Conservation (phyloP, 2,113 vertebrate species). For the Psettodes erumei region DNA sequence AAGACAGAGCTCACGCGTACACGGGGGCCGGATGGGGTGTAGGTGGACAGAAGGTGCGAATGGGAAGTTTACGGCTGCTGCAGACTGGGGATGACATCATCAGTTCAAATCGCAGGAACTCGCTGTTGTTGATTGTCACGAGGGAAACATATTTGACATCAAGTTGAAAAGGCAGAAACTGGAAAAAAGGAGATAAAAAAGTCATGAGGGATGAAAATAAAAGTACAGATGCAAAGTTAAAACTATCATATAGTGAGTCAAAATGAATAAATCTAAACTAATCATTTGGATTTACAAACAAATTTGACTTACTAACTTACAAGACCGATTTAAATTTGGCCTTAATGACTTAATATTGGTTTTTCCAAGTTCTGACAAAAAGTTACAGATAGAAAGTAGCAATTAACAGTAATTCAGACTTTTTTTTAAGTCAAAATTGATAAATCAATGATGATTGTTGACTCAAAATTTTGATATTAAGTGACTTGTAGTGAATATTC, state of each 20-base stretch:
- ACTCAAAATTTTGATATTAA: too few species aligned
- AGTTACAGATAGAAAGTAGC: too few species aligned
- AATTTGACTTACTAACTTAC: too few species aligned
- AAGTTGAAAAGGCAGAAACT: not conserved
- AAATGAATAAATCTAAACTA: too few species aligned
- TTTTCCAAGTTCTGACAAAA: too few species aligned
- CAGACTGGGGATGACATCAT: conserved; percentile 23
- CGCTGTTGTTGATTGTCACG: conserved; percentile 3
- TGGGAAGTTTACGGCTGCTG: conserved; percentile 23
- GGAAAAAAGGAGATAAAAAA: not conserved
- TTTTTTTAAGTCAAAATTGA: too few species aligned
- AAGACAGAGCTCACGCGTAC: conserved; percentile 20
- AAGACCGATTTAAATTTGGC: too few species aligned
- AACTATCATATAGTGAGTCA: too few species aligned
- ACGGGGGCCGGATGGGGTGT: not conserved
- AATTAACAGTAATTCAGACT: too few species aligned
- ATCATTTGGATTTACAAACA: not conserved
- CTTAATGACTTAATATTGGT: too few species aligned
- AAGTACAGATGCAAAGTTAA: not conserved
- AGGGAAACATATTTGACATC: conserved; percentile 33
- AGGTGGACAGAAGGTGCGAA: conserved; percentile 25
- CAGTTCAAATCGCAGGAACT: not conserved
- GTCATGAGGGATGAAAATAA: not conserved
- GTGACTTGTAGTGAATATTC: too few species aligned
- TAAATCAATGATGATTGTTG: too few species aligned